Evolutionary conservation across 2,888 invertebrate species (phyloP).

Genomic region (Sicus ferrugineus): DNA sequence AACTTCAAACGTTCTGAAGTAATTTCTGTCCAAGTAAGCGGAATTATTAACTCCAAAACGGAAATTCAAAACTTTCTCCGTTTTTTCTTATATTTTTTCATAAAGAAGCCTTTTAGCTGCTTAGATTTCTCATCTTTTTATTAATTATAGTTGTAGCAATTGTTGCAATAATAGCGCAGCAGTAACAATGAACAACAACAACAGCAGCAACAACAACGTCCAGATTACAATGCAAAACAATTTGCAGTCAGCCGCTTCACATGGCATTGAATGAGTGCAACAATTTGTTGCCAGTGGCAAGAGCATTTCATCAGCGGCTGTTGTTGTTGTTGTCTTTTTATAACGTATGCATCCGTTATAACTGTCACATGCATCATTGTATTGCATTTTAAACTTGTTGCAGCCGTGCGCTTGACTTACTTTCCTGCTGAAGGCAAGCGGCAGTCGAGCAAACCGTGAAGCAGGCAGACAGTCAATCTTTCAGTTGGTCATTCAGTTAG

Average conservation of each 20-base stretch:
- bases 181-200: not conserved
- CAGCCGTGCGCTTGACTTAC: constrained; percentile 23
- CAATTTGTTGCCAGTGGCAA: not conserved
- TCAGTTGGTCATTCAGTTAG: no score
- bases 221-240: not conserved
- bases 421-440: not conserved
- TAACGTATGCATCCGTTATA: constrained; percentile 3
- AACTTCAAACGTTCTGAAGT: no score
- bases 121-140: no score
- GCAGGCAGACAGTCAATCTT: no score
- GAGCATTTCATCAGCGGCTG: not conserved
- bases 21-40: no score
- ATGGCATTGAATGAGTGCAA: not conserved
- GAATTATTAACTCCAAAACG: no score
- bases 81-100: no score
- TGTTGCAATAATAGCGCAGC: no score
- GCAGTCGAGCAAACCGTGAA: no score
- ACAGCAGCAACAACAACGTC: not conserved
- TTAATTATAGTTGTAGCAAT: no score
- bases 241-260: not conserved
- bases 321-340: not conserved
- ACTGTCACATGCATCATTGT: not conserved
- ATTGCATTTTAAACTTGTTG: not conserved
- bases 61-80: no score
- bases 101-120: no score